A percentile compares a stretch with the other conserved stretches of the same genome.
These are phyloP conservation scores for Gallinago stenura DNA, from an alignment of 2,797 vertebrate species.

Conservation along the genomic window DNA sequence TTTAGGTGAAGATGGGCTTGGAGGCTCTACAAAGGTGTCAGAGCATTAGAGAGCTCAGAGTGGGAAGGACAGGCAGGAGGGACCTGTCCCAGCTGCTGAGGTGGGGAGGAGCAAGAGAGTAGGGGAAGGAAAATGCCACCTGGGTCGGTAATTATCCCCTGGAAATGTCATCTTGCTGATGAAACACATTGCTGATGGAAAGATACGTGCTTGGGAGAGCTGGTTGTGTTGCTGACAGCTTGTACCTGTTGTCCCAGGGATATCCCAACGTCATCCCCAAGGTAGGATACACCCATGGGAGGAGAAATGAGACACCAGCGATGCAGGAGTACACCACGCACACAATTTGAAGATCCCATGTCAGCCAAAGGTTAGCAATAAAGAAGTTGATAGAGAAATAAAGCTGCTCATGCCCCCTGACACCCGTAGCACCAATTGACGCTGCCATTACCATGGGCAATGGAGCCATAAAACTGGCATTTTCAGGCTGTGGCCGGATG, in stretches of 20 bases:
- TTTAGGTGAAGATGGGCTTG: not conserved
- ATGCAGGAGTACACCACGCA: fast-evolving
- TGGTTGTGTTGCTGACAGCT: not conserved
- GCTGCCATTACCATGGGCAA: not conserved
- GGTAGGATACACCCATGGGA: not conserved
- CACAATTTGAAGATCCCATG: fast-evolving
- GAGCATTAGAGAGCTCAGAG: not conserved
- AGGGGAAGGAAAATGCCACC: not conserved
- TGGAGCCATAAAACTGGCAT: fast-evolving
- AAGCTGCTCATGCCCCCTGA: not conserved
- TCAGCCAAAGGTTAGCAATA: not conserved
- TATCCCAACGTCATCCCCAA: fast-evolving
- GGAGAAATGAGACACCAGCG: fast-evolving
- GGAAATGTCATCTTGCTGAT: not conserved
- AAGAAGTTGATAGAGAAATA: not conserved
- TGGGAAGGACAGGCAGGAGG: not conserved
- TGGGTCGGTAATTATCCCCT: not conserved
- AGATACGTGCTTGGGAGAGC: not conserved
- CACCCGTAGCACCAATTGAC: fast-evolving
- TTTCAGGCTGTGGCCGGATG: not conserved
- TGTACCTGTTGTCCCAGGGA: not conserved
- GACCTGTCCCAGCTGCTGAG: fast-evolving
- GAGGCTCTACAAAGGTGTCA: not conserved
- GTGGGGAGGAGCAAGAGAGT: not conserved
- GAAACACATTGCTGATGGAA: not conserved